Evolutionary conservation across 2,113 vertebrate genomes (phyloP).

Genomic region (Megaceryle maxima): DNA sequence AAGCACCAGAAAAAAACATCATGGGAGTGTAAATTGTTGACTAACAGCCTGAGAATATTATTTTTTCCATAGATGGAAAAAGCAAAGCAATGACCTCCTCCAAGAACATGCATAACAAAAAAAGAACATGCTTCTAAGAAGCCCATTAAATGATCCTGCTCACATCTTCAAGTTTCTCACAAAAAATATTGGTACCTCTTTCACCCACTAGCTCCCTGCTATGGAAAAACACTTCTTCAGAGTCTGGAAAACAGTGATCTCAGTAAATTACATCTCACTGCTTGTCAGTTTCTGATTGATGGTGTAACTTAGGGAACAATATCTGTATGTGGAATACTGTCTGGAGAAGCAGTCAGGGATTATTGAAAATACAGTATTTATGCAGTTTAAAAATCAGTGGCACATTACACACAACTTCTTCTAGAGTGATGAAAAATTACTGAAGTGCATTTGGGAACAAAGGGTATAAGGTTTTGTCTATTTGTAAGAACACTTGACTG

Average conservation of each 20-base stretch:
- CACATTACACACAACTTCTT: slow-evolving; percentile 6
- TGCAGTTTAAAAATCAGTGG: slow-evolving; percentile 66
- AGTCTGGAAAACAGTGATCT: slow-evolving; percentile 62
- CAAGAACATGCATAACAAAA: not conserved
- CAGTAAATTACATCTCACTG: slow-evolving; percentile 72
- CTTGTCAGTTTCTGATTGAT: slow-evolving; percentile 69
- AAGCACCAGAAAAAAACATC: not conserved
- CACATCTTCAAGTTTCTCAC: not conserved
- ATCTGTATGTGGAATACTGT: slow-evolving; percentile 64
- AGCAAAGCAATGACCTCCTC: not conserved
- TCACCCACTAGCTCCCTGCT: slow-evolving; percentile 15
- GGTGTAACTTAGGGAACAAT: slow-evolving; percentile 73
- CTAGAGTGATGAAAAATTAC: slow-evolving; percentile 52
- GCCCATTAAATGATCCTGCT: not conserved
- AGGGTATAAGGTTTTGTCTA: slow-evolving; percentile 46
- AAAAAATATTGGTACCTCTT: slow-evolving; percentile 13
- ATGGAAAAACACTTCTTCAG: slow-evolving; percentile 72
- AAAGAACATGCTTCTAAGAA: not conserved
- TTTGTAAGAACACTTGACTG: slow-evolving; percentile 38
- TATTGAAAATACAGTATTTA: slow-evolving; percentile 70
- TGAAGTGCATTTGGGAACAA: slow-evolving; percentile 54
- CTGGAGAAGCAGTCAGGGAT: slow-evolving; percentile 64
- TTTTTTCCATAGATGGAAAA: not conserved
- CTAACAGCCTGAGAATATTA: not conserved
- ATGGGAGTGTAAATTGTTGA: accelerated